Evolutionary conservation across 2,888 invertebrate species (phyloP), one percentile per base, ranked within the genome.

Genomic region (Drosophila macrospina): DNA sequence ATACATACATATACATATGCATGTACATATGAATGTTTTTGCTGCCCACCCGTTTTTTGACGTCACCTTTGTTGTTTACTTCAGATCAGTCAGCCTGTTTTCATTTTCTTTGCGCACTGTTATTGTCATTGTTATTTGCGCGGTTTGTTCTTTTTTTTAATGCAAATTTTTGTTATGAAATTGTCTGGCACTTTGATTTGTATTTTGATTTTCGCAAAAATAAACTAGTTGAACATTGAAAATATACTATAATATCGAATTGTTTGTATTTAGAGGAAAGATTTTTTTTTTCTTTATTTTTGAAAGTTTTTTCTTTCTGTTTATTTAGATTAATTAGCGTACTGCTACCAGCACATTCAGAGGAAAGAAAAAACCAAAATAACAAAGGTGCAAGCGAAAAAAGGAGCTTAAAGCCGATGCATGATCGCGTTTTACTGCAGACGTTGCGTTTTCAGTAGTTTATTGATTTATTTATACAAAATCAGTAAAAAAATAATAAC

Each of bases 41-140:
- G 32, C 56, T 67, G 47, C 57, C 64, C 68, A 60, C 63, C 20
- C 48, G 63, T 69, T 88, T 88, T 81, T 84, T 84, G 89, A 88
- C 85, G 89, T 85, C 89, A 88, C 77, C 85, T 88, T 88, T 88
- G 83, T 88, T 83, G 85, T 85, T 85, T 88, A 88, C 89, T 85
- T 88, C 77, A 54, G 59, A 45, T 37, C 44, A 55, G 52, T 60
- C 59, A 57, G 71, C 69, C 70, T 88, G 83, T 86, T 88, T 80
- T 88, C 73, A 68, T 78, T 80, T 87, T 74, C 81, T 64, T 54
- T 66, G 61, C 62, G 57, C 78, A 68, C 51, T 69, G 50, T 74
- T 68, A 37, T 72, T 83, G 61, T 74, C 70, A 41, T 73, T 84
- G 59, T 61, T 61, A 36, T 61, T 61, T 44, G 34, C 52, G 30